Evolutionary conservation across 1,140 invertebrate species (phyloP).

Genomic region (Aphelenchoides fujianensis): DNA sequence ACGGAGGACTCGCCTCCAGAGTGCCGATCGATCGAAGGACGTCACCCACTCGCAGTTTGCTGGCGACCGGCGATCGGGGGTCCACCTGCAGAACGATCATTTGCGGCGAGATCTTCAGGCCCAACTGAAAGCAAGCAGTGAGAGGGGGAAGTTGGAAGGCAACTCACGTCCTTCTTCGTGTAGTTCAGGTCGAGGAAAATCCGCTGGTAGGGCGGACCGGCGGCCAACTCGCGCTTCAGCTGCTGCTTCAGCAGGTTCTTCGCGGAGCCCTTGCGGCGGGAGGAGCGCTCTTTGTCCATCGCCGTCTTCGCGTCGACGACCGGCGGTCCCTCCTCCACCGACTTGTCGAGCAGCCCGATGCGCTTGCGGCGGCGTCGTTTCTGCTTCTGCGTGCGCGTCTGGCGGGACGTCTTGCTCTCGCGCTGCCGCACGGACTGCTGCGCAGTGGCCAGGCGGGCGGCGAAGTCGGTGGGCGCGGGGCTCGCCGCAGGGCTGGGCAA

Average conservation of each 20-base stretch:
- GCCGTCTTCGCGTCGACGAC: neutral
- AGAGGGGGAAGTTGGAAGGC: neutral
- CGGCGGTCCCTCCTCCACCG: neutral
- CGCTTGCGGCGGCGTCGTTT: neutral
- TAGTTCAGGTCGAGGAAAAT: neutral
- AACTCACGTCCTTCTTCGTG: neutral
- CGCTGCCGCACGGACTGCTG: neutral
- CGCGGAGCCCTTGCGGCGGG: too few species aligned
- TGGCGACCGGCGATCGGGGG: neutral
- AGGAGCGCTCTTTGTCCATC: neutral
- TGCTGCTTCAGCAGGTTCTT: neutral
- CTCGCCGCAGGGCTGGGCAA: too few species aligned
- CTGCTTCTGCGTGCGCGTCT: neutral
- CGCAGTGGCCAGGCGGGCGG: neutral
- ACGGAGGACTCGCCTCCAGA: neutral
- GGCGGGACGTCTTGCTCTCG: neutral
- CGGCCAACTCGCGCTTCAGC: neutral
- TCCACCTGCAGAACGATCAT: neutral
- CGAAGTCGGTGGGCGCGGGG: too few species aligned
- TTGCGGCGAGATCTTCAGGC: neutral
- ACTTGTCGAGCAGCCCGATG: neutral
- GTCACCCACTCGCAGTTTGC: constrained; percentile 9
- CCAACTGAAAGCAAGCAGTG: neutral
- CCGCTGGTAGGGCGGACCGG: neutral
- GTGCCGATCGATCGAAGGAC: neutral